Base-by-base conservation (phyloP, 2,113 vertebrate species). In the Pagrus major region DNA sequence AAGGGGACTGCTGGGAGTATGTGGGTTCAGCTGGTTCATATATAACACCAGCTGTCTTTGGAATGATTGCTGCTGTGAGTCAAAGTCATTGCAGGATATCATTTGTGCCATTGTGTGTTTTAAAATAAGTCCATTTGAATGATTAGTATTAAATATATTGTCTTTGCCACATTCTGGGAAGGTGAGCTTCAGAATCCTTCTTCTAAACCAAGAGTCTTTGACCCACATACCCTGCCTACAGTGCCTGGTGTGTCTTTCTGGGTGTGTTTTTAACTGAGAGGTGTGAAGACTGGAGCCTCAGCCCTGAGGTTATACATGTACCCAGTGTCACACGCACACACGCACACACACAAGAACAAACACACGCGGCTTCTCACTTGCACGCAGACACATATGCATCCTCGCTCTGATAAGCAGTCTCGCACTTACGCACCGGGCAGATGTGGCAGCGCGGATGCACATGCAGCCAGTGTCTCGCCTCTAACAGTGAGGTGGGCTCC, bases 231-330 rank as follows among this genome's bases (percentile, higher is more conserved):
- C 35, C 52, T 29, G 71, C 27, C 68, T 68, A 21, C 74, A 66
- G 44, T 60, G 76, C 46, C 72, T 80, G 80, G 78, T 91, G 81
- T 90, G 88, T 82, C 56, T 91, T 84, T 86, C 73, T 72, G 81
- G 35, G 79, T 88, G 78, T 89, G 83, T 89, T 89, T 87, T 81
- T 44, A 89, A 80, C 59, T 51, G 80, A 91, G 72, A 92, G 88
- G 92, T 93, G 92, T 91, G 91, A 93, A 91, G 80, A 83, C 81
- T 74, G 80, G 78, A 87, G 85, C 78, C 68, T 69, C 52, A 77
- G 81, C 89, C 91, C 88, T n/a, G 64, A 80, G 92, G 91, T 90
- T 9, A 86, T 71, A 71, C 84, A 81, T 88, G 84, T 80, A 88
- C 85, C 78, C 76, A 27, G 58, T 80, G 70, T 84, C 74, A 71